Percentiles rank a stretch among this genome's conserved stretches.
Evolutionary conservation across 2,113 vertebrate genomes (phyloP).

Genomic region (Sander lucioperca): DNA sequence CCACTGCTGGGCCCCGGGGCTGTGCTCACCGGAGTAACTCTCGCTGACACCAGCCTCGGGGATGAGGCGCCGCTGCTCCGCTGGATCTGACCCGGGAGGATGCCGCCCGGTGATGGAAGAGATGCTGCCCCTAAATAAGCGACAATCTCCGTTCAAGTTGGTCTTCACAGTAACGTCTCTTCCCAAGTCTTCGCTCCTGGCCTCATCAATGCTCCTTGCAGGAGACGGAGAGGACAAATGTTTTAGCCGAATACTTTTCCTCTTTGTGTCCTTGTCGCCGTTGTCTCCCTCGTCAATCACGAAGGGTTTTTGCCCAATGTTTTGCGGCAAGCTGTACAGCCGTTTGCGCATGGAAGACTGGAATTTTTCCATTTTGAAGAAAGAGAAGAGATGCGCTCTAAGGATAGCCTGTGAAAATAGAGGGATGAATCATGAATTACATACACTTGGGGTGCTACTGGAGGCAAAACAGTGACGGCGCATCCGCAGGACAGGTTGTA

Average conservation of each 20-base stretch:
- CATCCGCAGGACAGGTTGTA: slow-evolving; percentile 76
- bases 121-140: slow-evolving; percentile 92
- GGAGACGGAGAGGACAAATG: slow-evolving; percentile 88
- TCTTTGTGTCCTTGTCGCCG: slow-evolving; percentile 90
- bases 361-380: slow-evolving; percentile 91
- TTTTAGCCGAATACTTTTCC: slow-evolving; percentile 94
- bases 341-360: slow-evolving; percentile 97
- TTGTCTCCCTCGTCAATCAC: slow-evolving; percentile 89
- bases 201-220: slow-evolving; percentile 78
- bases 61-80: slow-evolving; percentile 92
- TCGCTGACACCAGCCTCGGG: slow-evolving; percentile 85
- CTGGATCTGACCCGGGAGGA: slow-evolving; percentile 87
- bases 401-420: slow-evolving; percentile 42
- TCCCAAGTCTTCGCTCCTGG: slow-evolving; percentile 83
- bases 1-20: slow-evolving; percentile 82
- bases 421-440: slow-evolving; percentile 68
- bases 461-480: slow-evolving; percentile 70
- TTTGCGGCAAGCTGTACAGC: slow-evolving; percentile 97
- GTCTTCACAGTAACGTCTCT: slow-evolving; percentile 87
- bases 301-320: slow-evolving; percentile 90
- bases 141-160: slow-evolving; percentile 97
- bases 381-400: slow-evolving; percentile 48
- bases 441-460: slow-evolving; percentile 56
- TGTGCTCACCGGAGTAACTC: slow-evolving; percentile 84
- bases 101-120: slow-evolving; percentile 92